A percentile compares a stretch with the other conserved stretches of the same genome.
phyloP scores from a whole-genome alignment of 2,797 vertebrate species.

The Leptatherina wallacei region DNA sequence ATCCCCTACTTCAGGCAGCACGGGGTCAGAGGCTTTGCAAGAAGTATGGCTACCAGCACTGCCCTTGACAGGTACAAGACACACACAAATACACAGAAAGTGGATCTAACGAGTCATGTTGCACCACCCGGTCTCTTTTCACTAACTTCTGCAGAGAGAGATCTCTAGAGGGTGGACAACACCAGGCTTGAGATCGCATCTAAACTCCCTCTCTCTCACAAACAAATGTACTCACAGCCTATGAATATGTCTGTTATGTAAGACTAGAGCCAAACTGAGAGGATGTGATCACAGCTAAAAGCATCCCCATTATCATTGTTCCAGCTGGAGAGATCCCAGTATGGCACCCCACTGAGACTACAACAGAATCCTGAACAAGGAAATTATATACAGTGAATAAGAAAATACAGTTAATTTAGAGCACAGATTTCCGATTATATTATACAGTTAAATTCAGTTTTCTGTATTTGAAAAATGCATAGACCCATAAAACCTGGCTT shows the following conservation, averaged over 20 bases:
- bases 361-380: conserved; percentile 11
- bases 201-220: conserved; percentile 8
- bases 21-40: conserved; percentile 92
- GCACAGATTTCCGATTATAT: neutral
- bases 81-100: neutral
- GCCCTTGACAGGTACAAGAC: conserved; percentile 91
- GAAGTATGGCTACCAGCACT: conserved; percentile 96
- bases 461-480: neutral
- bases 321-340: conserved; percentile 47
- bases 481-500: neutral
- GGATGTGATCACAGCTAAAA: conserved; percentile 62
- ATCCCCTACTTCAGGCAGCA: conserved; percentile 95
- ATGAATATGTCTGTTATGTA: conserved; percentile 72
- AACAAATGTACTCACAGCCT: conserved; percentile 52
- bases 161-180: conserved; percentile 33
- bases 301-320: conserved; percentile 63
- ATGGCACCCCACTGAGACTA: conserved; percentile 14
- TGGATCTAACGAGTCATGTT: conserved; percentile 8
- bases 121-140: conserved; percentile 11
- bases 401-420: neutral
- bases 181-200: conserved; percentile 69
- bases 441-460: neutral
- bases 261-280: conserved; percentile 45
- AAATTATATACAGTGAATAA: conserved; percentile 2
- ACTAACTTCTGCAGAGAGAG: conserved; percentile 31